phyloP scores from a whole-genome alignment of 2,113 vertebrate genomes.

The Rhagologus leucostigma region DNA sequence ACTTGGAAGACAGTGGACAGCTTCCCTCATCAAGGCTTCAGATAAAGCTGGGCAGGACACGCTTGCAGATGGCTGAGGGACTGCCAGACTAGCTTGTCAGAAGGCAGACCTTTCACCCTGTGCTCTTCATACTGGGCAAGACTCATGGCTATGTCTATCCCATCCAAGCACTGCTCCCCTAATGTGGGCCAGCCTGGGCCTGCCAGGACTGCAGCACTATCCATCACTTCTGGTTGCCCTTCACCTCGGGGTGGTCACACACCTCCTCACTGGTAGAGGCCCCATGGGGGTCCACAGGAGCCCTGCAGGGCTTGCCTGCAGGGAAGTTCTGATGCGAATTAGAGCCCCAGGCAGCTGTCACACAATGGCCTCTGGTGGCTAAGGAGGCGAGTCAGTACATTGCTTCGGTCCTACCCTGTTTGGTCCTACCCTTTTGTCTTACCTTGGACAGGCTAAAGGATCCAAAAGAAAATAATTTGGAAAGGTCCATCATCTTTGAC shows the following conservation, averaged over 20 bases:
- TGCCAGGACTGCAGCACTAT: background rate
- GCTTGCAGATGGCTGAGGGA: background rate
- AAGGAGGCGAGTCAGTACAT: background rate
- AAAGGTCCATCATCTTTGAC: background rate
- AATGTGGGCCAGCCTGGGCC: rapidly evolving
- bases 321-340: background rate
- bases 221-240: background rate
- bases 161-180: background rate
- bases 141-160: background rate
- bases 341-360: background rate
- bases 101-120: background rate
- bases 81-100: rapidly evolving
- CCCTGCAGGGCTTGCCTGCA: background rate
- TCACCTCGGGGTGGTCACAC: background rate
- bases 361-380: background rate
- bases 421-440: background rate
- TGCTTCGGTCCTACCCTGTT: background rate
- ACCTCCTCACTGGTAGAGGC: background rate
- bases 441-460: background rate
- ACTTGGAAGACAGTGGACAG: background rate
- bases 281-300: background rate
- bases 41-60: background rate
- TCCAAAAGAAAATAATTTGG: background rate
- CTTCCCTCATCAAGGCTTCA: background rate
- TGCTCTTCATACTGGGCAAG: background rate